Evolutionary conservation across 2,797 vertebrate species (phyloP).

Genomic region (Gymnodraco acuticeps): DNA sequence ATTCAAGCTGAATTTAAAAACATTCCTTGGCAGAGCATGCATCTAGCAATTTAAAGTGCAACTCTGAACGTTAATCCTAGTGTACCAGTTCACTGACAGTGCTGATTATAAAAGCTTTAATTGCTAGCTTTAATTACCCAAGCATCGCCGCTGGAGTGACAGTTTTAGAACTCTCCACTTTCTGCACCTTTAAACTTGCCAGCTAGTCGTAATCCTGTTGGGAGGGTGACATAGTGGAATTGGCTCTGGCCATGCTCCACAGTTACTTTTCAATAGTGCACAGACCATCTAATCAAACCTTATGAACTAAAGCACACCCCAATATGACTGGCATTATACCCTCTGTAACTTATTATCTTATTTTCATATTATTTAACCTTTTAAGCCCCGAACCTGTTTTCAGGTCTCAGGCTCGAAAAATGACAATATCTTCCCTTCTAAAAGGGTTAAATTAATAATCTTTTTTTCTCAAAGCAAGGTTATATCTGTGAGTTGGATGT

Average conservation of each 20-base stretch:
- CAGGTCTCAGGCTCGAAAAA: too few relatives aligned
- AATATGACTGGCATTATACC: slow-evolving; percentile 28
- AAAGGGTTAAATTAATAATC: too few relatives aligned
- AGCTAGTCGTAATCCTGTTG: slow-evolving; percentile 69
- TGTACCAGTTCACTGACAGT: slow-evolving; percentile 73
- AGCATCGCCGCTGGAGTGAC: slow-evolving; percentile 69
- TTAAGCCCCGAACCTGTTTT: too few relatives aligned
- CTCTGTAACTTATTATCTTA: neutral
- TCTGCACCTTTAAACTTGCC: slow-evolving; percentile 73
- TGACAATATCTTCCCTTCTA: too few relatives aligned
- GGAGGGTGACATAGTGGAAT: slow-evolving; percentile 70
- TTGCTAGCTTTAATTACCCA: slow-evolving; percentile 78
- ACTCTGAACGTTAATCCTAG: slow-evolving; percentile 74
- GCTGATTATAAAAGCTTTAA: slow-evolving; percentile 84
- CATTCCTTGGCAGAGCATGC: slow-evolving; percentile 56
- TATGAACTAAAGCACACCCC: slow-evolving; percentile 51
- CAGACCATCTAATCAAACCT: slow-evolving; percentile 69
- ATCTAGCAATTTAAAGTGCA: slow-evolving; percentile 69
- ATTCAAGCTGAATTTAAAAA: slow-evolving; percentile 68
- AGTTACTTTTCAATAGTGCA: slow-evolving; percentile 66
- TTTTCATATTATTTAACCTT: slow-evolving; percentile 24
- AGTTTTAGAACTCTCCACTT: slow-evolving; percentile 74
- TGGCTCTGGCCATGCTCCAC: slow-evolving; percentile 59
- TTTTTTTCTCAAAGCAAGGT: too few relatives aligned
- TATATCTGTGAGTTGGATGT: too few relatives aligned